phyloP scores from a whole-genome alignment of 1,140 invertebrate genomes.

The Caenorhabditis tropicalis region DNA sequence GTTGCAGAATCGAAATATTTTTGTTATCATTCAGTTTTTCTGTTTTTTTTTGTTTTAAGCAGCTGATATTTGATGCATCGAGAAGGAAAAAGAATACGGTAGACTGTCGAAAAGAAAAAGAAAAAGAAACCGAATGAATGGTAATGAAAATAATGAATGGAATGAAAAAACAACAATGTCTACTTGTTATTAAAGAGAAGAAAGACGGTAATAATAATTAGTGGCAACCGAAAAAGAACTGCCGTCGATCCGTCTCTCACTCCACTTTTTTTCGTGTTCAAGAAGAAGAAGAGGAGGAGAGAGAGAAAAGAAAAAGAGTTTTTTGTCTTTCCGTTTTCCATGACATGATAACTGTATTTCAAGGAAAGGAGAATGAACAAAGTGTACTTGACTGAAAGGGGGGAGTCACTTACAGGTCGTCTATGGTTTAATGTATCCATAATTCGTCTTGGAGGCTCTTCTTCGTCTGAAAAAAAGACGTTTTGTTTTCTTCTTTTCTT shows the following conservation, averaged over 20 bases:
- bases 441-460: constrained; percentile 12
- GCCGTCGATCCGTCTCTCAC: background rate
- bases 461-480: background rate
- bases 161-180: background rate
- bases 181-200: background rate
- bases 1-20: background rate
- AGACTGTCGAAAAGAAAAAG: no score
- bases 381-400: background rate
- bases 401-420: background rate
- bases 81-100: no score
- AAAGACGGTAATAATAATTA: constrained; percentile 22
- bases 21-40: constrained; percentile 1
- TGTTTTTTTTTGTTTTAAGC: background rate
- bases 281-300: background rate
- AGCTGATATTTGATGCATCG: background rate
- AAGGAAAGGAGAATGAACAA: background rate
- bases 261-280: background rate
- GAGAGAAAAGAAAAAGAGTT: background rate
- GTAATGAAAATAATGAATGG: no score
- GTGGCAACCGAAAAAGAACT: background rate
- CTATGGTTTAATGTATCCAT: constrained; percentile 19
- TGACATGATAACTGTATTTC: constrained; percentile 28
- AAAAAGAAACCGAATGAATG: no score
- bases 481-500: background rate
- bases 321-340: background rate